A percentile compares a stretch with the other conserved stretches of the same genome.
phyloP scores from a whole-genome alignment of 2,113 vertebrate species.

The Dipodomys ordii region DNA sequence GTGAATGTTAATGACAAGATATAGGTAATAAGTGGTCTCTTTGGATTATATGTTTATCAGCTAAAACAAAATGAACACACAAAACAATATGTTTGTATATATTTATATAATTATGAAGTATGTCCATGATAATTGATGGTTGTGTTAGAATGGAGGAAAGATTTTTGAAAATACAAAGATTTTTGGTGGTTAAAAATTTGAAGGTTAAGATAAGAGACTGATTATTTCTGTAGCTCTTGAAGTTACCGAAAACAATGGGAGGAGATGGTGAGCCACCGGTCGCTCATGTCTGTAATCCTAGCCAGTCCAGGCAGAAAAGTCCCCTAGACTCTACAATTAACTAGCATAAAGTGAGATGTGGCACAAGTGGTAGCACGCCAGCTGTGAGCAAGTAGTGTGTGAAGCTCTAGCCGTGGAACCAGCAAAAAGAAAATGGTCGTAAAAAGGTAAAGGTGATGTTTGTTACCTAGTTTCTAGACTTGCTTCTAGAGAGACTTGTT shows the following conservation, averaged over 20 bases:
- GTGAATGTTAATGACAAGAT: not conserved
- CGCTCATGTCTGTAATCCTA: too few species aligned
- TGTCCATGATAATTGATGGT: not conserved
- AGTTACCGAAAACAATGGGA: constrained; percentile 24
- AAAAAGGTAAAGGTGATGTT: not conserved
- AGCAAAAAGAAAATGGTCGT: too few species aligned
- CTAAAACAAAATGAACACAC: not conserved
- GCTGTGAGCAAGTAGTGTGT: too few species aligned
- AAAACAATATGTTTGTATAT: not conserved
- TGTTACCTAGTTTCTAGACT: not conserved
- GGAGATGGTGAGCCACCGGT: not conserved
- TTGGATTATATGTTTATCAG: constrained; percentile 5
- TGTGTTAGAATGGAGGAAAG: not conserved
- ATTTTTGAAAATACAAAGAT: not conserved
- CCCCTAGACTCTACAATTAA: too few species aligned
- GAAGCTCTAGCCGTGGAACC: too few species aligned
- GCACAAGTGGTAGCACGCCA: too few species aligned
- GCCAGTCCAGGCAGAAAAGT: too few species aligned
- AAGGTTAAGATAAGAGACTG: not conserved
- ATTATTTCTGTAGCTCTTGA: constrained; percentile 20
- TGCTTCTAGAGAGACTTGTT: not conserved
- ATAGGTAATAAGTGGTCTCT: not conserved
- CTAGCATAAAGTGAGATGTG: too few species aligned
- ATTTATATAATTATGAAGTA: not conserved
- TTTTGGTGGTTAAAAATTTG: constrained; percentile 15